Evolutionary conservation across 2,113 vertebrate genomes (phyloP), one percentile per base, ranked within the genome.

Genomic region (Pollimyrus isidori): DNA sequence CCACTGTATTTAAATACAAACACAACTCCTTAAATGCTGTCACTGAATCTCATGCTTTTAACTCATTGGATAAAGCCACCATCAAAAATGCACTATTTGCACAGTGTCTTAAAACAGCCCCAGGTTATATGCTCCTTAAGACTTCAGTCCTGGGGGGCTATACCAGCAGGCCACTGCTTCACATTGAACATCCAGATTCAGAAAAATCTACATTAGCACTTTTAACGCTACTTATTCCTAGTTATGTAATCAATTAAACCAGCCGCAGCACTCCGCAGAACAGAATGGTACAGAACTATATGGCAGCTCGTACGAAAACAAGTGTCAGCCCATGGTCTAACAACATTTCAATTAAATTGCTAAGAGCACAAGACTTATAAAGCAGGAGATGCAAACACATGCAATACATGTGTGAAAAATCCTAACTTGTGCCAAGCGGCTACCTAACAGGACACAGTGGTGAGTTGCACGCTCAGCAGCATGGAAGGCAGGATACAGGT

Each of bases 401-500:
- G 73, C 15, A 42, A 42, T 21, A 35, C 73, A 76, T 76, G 69
- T 39, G 69, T 76, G 69, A 15, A 19, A 76, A 76, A 39, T 13
- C 69, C 30, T 15, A 17, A 76, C 52, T 45, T 87, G 17, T 1
- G 39, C 19, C 21, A 62, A n/a, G 53, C 0, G n/a, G 46, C 65
- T 26, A 62, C 17, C n/a, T 39, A n/a, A 58, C n/a, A 26, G 13
- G 13, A 62, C 52, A 87, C 19, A 13, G n/a, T 4, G 26, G 62
- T 30, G n/a, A 3, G 49, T 49, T 2, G 3, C 73, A 42, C 7
- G 3, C 10, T 49, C 6, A 13, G 17, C 19, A 7, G 19, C 19
- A 15, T 6, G 19, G 49, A 50, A 21, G 42, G 46, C 88, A 56
- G 97, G 98, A 99, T 99, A 99, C 98, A 99, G 11, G 98, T 99